phyloP scores from a whole-genome alignment of 2,113 vertebrate genomes.

The Perca schrenkii region DNA sequence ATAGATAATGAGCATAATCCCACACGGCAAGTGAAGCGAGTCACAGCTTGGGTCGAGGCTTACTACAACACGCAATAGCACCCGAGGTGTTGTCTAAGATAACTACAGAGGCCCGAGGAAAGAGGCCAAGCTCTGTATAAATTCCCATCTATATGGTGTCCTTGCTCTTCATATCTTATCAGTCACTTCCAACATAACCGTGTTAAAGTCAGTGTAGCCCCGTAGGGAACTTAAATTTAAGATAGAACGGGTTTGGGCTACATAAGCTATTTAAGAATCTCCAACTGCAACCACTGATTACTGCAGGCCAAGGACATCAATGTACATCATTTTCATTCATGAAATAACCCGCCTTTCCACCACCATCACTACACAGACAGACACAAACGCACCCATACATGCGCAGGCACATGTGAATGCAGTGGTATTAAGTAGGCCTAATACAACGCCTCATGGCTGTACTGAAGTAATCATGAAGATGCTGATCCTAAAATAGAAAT shows the following conservation, averaged over 20 bases:
- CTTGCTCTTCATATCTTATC: slow-evolving; percentile 61
- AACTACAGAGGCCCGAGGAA: slow-evolving; percentile 48
- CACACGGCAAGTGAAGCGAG: slow-evolving; percentile 65
- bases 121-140: slow-evolving; percentile 65
- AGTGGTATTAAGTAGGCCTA: slow-evolving; percentile 25
- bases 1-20: slow-evolving; percentile 74
- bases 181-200: slow-evolving; percentile 42
- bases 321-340: slow-evolving; percentile 63
- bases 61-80: slow-evolving; percentile 61
- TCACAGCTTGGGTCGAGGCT: slow-evolving; percentile 53
- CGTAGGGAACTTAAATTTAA: slow-evolving; percentile 39
- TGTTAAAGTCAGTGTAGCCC: slow-evolving; percentile 43
- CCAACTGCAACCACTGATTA: slow-evolving; percentile 61
- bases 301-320: slow-evolving; percentile 46
- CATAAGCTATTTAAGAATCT: slow-evolving; percentile 54
- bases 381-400: slow-evolving; percentile 17
- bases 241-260: slow-evolving; percentile 44
- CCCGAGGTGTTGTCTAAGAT: slow-evolving; percentile 63
- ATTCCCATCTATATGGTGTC: slow-evolving; percentile 48
- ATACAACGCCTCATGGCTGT: slow-evolving; percentile 34
- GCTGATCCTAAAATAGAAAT: slow-evolving; percentile 34
- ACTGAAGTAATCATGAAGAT: slow-evolving; percentile 27
- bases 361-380: not conserved
- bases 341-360: slow-evolving; percentile 39
- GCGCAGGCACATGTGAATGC: slow-evolving; percentile 35